phyloP scores from a whole-genome alignment of 2,797 vertebrate genomes.

The Craterocephalus amniculus region DNA sequence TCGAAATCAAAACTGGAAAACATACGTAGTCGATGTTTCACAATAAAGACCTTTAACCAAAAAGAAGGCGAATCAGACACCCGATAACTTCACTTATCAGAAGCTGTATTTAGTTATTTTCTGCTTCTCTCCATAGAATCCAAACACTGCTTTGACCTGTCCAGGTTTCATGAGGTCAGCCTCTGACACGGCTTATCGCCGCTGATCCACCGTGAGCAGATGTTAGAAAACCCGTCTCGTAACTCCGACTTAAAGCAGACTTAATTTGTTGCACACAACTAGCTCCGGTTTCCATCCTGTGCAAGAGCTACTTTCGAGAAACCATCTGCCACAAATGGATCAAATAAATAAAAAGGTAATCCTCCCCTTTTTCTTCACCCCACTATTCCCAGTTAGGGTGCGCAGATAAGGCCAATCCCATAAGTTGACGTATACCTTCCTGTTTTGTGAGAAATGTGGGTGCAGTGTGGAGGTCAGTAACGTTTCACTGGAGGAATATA shows the following conservation, averaged over 20 bases:
- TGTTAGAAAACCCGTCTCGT: conserved; percentile 44
- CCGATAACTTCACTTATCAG: neutral
- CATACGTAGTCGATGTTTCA: neutral
- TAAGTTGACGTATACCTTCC: conserved; percentile 59
- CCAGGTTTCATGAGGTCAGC: conserved; percentile 30
- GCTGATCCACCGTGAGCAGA: conserved; percentile 62
- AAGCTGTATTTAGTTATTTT: conserved; percentile 4
- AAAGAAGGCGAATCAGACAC: conserved; percentile 3
- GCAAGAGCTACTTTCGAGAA: conserved; percentile 54
- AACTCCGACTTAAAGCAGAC: conserved; percentile 45
- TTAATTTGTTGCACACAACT: conserved; percentile 42
- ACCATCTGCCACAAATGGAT: conserved; percentile 54
- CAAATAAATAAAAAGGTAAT: conserved; percentile 73
- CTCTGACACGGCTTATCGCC: conserved; percentile 50
- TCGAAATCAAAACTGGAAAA: neutral
- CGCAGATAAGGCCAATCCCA: conserved; percentile 57
- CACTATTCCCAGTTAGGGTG: conserved; percentile 63
- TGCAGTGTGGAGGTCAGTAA: conserved; percentile 73
- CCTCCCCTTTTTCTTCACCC: conserved; percentile 50
- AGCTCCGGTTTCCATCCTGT: conserved; percentile 30
- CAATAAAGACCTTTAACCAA: neutral
- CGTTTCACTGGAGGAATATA: conserved; percentile 79
- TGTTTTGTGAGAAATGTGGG: conserved; percentile 69
- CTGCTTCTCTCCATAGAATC: neutral
- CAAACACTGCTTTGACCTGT: conserved; percentile 35